These are phyloP conservation scores for Dolichotis patagonum DNA, from an alignment of 2,113 vertebrate species.

Conservation along the genomic window DNA sequence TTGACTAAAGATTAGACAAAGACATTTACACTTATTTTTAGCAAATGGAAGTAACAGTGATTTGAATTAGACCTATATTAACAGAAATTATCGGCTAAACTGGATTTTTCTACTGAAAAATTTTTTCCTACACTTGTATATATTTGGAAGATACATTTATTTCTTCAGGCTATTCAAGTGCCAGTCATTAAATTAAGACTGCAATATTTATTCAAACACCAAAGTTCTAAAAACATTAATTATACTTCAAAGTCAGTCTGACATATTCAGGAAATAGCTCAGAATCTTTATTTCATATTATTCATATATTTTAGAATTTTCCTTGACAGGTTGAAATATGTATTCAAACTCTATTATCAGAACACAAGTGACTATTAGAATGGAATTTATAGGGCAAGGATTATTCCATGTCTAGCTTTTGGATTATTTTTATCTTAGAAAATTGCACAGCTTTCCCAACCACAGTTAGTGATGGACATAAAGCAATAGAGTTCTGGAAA, in stretches of 20 bases:
- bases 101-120: constrained; percentile 51
- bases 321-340: constrained; percentile 46
- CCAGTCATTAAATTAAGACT: constrained; percentile 58
- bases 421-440: constrained; percentile 66
- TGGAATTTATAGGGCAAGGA: constrained; percentile 39
- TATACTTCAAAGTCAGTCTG: constrained; percentile 21
- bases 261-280: constrained; percentile 39
- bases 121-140: neutral
- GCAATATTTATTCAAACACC: constrained; percentile 3
- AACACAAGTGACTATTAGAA: constrained; percentile 42
- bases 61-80: constrained; percentile 44
- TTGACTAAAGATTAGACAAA: neutral
- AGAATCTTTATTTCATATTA: constrained; percentile 39
- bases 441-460: constrained; percentile 55
- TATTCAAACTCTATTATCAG: constrained; percentile 34
- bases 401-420: constrained; percentile 62
- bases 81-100: constrained; percentile 15
- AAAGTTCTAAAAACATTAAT: constrained; percentile 23
- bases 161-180: constrained; percentile 23
- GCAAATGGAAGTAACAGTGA: neutral
- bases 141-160: constrained; percentile 27
- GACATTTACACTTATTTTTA: constrained; percentile 29
- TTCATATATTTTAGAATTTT: constrained; percentile 48
- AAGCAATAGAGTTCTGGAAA: constrained; percentile 40
- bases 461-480: constrained; percentile 47